Conservation (phyloP, 1,140 invertebrate genomes). For the Cherax quadricarinatus region DNA sequence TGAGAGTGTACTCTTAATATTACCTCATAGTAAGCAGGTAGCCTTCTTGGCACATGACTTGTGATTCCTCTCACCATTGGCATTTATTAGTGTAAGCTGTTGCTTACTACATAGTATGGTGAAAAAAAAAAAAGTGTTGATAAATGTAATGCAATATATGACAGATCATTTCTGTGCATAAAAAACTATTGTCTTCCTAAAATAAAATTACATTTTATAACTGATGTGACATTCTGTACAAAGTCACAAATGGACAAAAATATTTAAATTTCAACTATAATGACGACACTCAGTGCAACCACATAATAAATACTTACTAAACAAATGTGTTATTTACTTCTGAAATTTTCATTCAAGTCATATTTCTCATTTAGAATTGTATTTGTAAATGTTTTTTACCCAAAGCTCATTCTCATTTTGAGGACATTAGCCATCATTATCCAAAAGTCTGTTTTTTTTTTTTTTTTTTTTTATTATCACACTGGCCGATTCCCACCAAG, state of each 20-base stretch:
- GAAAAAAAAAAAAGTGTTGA: background rate
- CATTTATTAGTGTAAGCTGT: slow-evolving; percentile 17
- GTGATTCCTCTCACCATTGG: background rate
- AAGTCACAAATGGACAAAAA: background rate
- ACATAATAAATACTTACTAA: background rate
- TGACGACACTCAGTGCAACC: background rate
- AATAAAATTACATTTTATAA: background rate
- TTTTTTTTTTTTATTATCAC: too few relatives aligned
- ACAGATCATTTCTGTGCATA: background rate
- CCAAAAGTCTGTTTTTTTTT: too few relatives aligned
- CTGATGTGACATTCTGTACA: too few relatives aligned
- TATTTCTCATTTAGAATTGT: too few relatives aligned
- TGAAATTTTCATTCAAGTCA: background rate
- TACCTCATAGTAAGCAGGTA: background rate
- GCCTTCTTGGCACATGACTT: slow-evolving; percentile 9
- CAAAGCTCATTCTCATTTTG: too few relatives aligned
- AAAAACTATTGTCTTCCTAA: background rate
- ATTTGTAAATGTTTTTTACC: too few relatives aligned
- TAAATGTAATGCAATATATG: background rate
- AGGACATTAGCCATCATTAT: too few relatives aligned
- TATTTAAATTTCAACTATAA: background rate
- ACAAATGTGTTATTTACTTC: background rate
- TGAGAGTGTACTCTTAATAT: background rate
- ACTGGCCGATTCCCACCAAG: too few relatives aligned
- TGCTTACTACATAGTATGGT: background rate